phyloP scores from a whole-genome alignment of 2,797 vertebrate genomes.

The Pelochelys cantorii region DNA sequence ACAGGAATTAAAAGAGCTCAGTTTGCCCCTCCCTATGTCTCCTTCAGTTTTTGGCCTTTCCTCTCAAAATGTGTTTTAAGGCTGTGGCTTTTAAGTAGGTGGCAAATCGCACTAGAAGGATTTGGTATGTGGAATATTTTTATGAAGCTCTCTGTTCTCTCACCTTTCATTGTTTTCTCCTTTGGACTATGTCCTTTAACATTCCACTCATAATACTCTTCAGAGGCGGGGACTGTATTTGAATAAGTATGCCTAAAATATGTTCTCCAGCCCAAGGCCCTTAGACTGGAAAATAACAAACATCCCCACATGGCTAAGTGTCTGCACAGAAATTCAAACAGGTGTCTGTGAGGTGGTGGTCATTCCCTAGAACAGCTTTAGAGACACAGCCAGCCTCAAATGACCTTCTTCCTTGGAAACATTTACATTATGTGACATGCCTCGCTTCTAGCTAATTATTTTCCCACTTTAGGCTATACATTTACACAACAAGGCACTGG shows the following conservation, averaged over 20 bases:
- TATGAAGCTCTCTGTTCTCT: conserved; percentile 65
- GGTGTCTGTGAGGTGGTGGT: conserved; percentile 34
- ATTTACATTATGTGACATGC: neutral
- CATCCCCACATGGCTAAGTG: conserved; percentile 40
- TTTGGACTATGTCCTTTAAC: conserved; percentile 72
- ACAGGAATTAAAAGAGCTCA: conserved; percentile 66
- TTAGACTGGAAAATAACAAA: conserved; percentile 68
- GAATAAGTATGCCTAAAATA: conserved; percentile 67
- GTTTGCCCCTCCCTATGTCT: conserved; percentile 41
- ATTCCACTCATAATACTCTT: conserved; percentile 67
- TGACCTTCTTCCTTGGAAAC: neutral
- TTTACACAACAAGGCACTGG: conserved; percentile 54
- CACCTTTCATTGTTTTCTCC: conserved; percentile 71
- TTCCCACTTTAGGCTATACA: conserved; percentile 48
- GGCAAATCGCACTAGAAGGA: conserved; percentile 69
- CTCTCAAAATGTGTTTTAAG: conserved; percentile 68
- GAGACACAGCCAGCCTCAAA: neutral
- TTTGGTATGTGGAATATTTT: conserved; percentile 59
- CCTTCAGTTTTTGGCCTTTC: conserved; percentile 70
- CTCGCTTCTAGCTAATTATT: conserved; percentile 16
- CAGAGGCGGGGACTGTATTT: conserved; percentile 50
- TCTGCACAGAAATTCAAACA: conserved; percentile 29
- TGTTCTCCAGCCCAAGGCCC: conserved; percentile 66
- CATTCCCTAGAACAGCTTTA: neutral
- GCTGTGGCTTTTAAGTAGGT: conserved; percentile 71